Evolutionary conservation across 2,888 invertebrate genomes (phyloP).

Genomic region (Drosophila acutilabella): DNA sequence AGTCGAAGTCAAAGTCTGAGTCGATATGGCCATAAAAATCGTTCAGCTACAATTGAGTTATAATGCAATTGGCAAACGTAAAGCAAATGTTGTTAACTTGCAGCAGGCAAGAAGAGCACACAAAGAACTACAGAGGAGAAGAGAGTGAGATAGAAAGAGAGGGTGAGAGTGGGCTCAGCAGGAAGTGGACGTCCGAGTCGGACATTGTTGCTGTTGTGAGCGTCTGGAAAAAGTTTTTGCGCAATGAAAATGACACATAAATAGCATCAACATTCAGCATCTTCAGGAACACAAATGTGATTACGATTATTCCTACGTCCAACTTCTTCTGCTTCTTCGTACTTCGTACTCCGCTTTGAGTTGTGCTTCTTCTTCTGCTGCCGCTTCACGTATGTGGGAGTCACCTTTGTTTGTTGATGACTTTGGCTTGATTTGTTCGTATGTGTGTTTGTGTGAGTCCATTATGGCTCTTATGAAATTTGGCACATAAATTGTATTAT

Average conservation of each 20-base stretch:
- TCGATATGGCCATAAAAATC: conserved; percentile 69
- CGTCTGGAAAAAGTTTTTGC: conserved; percentile 53
- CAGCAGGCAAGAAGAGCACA: conserved; percentile 30
- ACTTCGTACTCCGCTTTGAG: not conserved
- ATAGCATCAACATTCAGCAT: conserved; percentile 66
- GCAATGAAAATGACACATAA: conserved; percentile 75
- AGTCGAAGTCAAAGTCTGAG: too few species aligned
- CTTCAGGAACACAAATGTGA: conserved; percentile 68
- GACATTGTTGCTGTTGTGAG: conserved; percentile 72
- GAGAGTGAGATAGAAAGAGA: not conserved
- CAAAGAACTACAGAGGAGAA: not conserved
- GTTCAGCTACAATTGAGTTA: conserved; percentile 78
- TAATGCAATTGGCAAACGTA: conserved; percentile 81
- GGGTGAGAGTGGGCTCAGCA: not conserved
- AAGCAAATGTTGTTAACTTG: conserved; percentile 76
- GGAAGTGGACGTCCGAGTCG: conserved; percentile 23
- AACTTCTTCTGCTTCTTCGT: not conserved
- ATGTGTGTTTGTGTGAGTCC: conserved; percentile 55
- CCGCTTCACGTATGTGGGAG: conserved; percentile 43
- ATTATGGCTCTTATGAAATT: conserved; percentile 74
- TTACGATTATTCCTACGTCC: conserved; percentile 66
- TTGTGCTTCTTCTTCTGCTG: conserved; percentile 3
- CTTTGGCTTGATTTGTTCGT: conserved; percentile 61
- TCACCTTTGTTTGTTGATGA: conserved; percentile 75
- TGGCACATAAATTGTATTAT: conserved; percentile 81